phyloP scores from a whole-genome alignment of 35 echinoderm and acorn worm genomes.

The Nesometra sesokonis region DNA sequence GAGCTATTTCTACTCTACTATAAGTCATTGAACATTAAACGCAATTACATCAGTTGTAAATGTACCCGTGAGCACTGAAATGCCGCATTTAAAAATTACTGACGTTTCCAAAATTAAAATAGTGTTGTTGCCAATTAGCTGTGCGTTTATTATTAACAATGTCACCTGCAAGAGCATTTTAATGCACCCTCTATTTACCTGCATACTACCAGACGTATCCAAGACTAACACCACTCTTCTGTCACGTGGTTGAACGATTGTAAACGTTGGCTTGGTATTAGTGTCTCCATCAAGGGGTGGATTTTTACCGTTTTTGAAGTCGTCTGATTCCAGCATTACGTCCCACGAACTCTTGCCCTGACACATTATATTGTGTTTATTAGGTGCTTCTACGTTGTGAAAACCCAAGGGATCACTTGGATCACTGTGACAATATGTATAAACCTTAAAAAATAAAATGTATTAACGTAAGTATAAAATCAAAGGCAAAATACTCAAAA shows the following conservation, averaged over 20 bases:
- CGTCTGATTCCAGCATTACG: conserved; percentile 28
- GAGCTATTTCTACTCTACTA: too few relatives aligned
- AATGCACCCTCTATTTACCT: too few relatives aligned
- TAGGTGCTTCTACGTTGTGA: conserved; percentile 39
- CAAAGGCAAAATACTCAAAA: too few relatives aligned
- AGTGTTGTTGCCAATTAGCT: too few relatives aligned
- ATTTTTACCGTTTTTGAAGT: conserved; percentile 23
- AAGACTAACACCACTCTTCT: conserved; percentile 34
- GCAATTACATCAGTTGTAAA: too few relatives aligned
- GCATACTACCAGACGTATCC: conserved; percentile 32
- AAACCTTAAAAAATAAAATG: background rate
- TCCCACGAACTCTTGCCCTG: conserved; percentile 40
- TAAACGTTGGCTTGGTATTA: conserved; percentile 18
- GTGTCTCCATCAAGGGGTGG: conserved; percentile 6
- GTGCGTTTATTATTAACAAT: too few relatives aligned
- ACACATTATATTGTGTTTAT: conserved; percentile 49
- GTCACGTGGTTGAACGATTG: background rate
- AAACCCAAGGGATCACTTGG: conserved; percentile 11
- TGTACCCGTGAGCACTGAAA: too few relatives aligned
- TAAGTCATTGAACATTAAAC: too few relatives aligned
- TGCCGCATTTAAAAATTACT: too few relatives aligned
- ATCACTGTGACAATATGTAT: conserved; percentile 34
- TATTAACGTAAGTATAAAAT: too few relatives aligned
- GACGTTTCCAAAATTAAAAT: too few relatives aligned
- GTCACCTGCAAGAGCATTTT: too few relatives aligned